These are phyloP conservation scores for Isurus oxyrinchus DNA, from an alignment of 2,113 vertebrate genomes.

Conservation along the genomic window DNA sequence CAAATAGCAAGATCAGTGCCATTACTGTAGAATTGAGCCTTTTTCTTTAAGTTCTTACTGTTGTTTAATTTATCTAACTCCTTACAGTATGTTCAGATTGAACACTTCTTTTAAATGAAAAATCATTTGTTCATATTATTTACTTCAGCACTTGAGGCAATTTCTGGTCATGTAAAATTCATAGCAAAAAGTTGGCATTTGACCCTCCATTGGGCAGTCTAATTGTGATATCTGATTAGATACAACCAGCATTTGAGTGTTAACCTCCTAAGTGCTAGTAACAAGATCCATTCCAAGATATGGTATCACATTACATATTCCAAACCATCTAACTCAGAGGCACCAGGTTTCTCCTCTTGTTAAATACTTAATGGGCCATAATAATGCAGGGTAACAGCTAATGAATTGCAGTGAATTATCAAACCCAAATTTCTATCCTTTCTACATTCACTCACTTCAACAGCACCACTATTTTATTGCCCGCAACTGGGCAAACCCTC, in stretches of 20 bases:
- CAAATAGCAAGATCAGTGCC: neutral
- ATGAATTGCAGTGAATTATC: neutral
- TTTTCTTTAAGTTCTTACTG: neutral
- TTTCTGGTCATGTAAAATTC: neutral
- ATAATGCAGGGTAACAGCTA: neutral
- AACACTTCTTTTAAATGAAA: neutral
- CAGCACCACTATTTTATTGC: neutral
- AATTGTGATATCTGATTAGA: constrained; percentile 9
- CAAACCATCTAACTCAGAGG: neutral
- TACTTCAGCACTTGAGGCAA: neutral
- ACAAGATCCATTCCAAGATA: neutral
- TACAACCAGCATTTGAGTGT: neutral
- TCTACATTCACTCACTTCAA: neutral
- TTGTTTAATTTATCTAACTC: neutral
- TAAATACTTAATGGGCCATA: neutral
- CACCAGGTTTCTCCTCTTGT: neutral
- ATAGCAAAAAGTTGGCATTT: constrained; percentile 27
- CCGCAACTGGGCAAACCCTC: neutral
- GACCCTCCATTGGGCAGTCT: neutral
- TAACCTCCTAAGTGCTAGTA: constrained; percentile 3
- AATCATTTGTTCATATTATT: neutral
- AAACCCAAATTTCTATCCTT: neutral
- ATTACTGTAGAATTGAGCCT: neutral
- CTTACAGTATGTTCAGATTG: neutral
- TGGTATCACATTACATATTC: constrained; percentile 4